These are phyloP conservation scores for Panopea generosa DNA, from an alignment of 2,888 invertebrate genomes.

Conservation along the genomic window DNA sequence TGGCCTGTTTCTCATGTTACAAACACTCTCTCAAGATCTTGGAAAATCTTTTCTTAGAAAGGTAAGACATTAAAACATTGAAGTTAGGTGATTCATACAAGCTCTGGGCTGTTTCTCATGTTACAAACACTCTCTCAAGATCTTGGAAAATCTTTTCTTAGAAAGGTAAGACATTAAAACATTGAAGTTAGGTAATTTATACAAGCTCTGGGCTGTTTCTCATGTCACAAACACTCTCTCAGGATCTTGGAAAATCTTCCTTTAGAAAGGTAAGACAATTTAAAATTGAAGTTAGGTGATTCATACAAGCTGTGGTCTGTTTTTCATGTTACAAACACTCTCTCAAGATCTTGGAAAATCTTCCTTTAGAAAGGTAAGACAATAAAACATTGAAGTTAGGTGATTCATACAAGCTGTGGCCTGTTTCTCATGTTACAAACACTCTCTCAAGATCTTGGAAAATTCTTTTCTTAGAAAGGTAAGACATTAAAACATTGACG, in stretches of 20 bases:
- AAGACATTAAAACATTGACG: slow-evolving; percentile 34
- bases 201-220: too few species aligned
- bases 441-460: slow-evolving; percentile 91
- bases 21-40: slow-evolving; percentile 90
- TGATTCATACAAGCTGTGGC: too few species aligned
- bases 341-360: slow-evolving; percentile 90
- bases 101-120: slow-evolving; percentile 86
- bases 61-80: slow-evolving; percentile 81
- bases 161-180: slow-evolving; percentile 86
- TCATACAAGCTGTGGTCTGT: too few species aligned
- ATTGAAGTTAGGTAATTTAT: too few species aligned
- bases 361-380: slow-evolving; percentile 88
- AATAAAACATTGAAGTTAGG: too few species aligned
- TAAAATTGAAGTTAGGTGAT: too few species aligned
- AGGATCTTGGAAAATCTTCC: slow-evolving; percentile 90
- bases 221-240: slow-evolving; percentile 90
- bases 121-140: slow-evolving; percentile 90
- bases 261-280: slow-evolving; percentile 86
- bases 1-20: slow-evolving; percentile 87
- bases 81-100: too few species aligned
- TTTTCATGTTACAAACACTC: slow-evolving; percentile 89
- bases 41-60: slow-evolving; percentile 89
- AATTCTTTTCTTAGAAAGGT: slow-evolving; percentile 88
- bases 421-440: slow-evolving; percentile 87
- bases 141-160: slow-evolving; percentile 90